phyloP scores from a whole-genome alignment of 2,113 vertebrate species.

The Pomatorhinus ruficollis region DNA sequence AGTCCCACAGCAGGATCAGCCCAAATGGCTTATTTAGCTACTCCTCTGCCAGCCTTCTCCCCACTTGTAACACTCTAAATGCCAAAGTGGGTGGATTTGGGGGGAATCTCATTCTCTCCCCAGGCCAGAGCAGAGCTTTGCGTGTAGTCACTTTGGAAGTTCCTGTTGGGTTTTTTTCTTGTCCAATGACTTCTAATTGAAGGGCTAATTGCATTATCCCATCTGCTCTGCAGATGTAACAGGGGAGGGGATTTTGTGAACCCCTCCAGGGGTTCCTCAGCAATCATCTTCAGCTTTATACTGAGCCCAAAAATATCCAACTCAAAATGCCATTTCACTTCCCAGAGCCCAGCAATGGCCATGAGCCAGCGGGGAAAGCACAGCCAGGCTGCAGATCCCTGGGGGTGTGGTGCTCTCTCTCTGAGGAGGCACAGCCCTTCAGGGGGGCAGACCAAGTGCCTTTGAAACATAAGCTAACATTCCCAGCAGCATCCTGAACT shows the following conservation, averaged over 20 bases:
- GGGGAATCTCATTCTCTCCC: background rate
- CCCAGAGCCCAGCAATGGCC: background rate
- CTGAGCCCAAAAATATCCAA: background rate
- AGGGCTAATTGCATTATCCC: background rate
- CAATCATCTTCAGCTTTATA: background rate
- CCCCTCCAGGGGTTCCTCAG: background rate
- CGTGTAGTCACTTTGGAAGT: background rate
- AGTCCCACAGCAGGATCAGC: background rate
- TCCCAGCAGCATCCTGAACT: background rate
- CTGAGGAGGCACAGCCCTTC: background rate
- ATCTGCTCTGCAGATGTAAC: background rate
- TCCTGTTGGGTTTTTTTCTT: background rate
- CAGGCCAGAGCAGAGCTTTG: background rate
- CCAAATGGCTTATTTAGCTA: background rate
- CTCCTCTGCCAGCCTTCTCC: background rate
- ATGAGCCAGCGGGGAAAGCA: accelerated
- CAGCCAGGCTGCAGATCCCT: accelerated
- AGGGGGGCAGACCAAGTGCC: background rate
- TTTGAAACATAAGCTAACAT: background rate
- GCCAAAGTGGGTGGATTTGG: background rate
- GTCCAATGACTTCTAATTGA: background rate
- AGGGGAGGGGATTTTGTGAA: too few relatives aligned
- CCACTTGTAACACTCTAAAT: accelerated
- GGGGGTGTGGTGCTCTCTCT: background rate
- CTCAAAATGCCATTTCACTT: background rate